Evolutionary conservation across 1,140 invertebrate genomes (phyloP), one percentile per base, ranked within the genome.

Genomic region (Thalassaphorura encarpata): DNA sequence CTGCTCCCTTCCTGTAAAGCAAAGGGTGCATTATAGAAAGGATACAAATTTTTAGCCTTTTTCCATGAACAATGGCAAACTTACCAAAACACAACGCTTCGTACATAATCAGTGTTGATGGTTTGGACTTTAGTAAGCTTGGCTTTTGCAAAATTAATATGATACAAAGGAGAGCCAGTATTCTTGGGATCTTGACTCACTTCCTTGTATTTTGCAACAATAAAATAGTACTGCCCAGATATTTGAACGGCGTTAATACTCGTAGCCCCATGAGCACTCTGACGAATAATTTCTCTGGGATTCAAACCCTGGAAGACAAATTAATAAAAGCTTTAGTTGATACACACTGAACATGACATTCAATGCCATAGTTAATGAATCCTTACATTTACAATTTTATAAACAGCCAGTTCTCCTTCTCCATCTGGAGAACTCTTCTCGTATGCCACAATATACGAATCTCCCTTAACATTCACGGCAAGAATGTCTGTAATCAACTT

Each of bases 1-100:
- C 61, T 2, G 50, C 50, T 18, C 43, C 52, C 1, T 19, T 45
- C 60, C 59, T 55, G 19, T 43, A 19, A 18, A 5, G 48, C 33
- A n/a, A n/a, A n/a, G n/a, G n/a, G n/a, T n/a, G n/a, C n/a, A n/a
- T n/a, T n/a, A n/a, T n/a, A n/a, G n/a, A n/a, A n/a, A n/a, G n/a
- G n/a, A n/a, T n/a, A n/a, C n/a, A n/a, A n/a, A n/a, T n/a, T n/a
- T n/a, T n/a, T n/a, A n/a, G n/a, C n/a, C n/a, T n/a, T n/a, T n/a
- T n/a, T n/a, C n/a, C n/a, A n/a, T n/a, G n/a, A 1, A 1, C 45
- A 31, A 11, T 31, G 28, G 18, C 11, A 2, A 23, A 48, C 8
- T 29, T 55, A 62, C 60, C 60, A 63, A 26, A 59, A 52, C 2
- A 29, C 16, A 24, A 43, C 50, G 16, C 18, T 53, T 26, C 26